These are phyloP conservation scores for Tragelaphus scriptus DNA, from an alignment of 2,113 vertebrate genomes.

Conservation along the genomic window DNA sequence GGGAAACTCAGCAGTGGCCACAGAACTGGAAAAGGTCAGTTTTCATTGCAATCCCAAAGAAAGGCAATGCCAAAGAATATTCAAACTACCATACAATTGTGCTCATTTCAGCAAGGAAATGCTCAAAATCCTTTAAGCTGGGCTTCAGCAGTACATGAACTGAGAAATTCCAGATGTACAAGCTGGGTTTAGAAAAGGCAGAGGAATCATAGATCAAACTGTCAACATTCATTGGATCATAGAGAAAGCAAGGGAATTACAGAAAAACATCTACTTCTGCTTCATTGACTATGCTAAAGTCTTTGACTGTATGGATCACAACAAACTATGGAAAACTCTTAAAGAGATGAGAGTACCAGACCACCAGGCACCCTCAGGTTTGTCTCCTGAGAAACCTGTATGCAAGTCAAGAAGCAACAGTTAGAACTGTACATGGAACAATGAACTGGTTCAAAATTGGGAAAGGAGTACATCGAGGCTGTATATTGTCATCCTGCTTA, in stretches of 20 bases:
- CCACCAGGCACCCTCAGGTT: neutral
- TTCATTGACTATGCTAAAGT: neutral
- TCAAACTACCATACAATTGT: neutral
- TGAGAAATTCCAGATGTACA: neutral
- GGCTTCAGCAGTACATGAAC: neutral
- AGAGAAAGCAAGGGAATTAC: neutral
- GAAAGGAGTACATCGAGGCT: neutral
- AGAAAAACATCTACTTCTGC: neutral
- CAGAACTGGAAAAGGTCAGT: neutral
- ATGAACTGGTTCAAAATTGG: neutral
- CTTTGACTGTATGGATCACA: neutral
- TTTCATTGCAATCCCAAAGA: neutral
- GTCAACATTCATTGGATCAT: neutral
- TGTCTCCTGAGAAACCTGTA: neutral
- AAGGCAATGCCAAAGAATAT: neutral
- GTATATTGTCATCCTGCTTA: neutral
- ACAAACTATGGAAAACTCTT: neutral
- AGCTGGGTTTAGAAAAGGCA: neutral
- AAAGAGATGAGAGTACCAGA: neutral
- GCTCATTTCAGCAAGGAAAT: neutral
- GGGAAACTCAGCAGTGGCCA: neutral
- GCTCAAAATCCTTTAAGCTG: neutral
- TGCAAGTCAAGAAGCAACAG: neutral
- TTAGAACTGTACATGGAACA: neutral
- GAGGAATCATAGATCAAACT: neutral